phyloP scores from a whole-genome alignment of 1,140 invertebrate genomes.

The Drosophila sp. region DNA sequence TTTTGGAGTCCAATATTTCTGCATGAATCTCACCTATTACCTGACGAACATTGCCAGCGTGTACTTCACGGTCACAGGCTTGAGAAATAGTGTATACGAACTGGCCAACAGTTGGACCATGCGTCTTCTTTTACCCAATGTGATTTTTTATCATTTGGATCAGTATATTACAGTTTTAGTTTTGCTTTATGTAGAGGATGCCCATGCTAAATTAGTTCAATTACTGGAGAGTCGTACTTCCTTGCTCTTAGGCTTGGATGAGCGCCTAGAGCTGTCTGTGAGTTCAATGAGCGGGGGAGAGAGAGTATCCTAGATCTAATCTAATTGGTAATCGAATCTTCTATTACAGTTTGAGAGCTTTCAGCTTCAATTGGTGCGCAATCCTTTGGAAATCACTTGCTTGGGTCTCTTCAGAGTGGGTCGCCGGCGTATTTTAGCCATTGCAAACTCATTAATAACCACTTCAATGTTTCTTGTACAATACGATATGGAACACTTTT shows the following conservation, averaged over 20 bases:
- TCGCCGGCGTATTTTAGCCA: not conserved
- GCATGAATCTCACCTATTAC: constrained; percentile 28
- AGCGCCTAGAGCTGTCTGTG: constrained; percentile 31
- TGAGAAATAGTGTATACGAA: constrained; percentile 18
- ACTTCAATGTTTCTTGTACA: constrained; percentile 48
- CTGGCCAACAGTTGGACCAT: not conserved
- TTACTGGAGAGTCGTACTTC: constrained; percentile 27
- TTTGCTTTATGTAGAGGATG: constrained; percentile 14
- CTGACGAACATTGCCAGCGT: constrained; percentile 30
- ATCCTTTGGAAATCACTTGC: constrained; percentile 24
- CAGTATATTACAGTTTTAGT: constrained; percentile 17
- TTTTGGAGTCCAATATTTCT: constrained; percentile 47
- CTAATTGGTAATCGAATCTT: not conserved
- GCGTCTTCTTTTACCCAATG: constrained; percentile 6
- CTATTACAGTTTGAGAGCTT: constrained; percentile 57
- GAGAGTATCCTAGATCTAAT: too few species aligned
- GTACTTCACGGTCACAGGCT: constrained; percentile 34
- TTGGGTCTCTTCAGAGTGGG: constrained; percentile 45
- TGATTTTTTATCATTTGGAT: constrained; percentile 25
- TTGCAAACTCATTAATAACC: constrained; percentile 35
- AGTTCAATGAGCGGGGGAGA: too few species aligned
- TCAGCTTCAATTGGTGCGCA: constrained; percentile 40
- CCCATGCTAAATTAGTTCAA: not conserved
- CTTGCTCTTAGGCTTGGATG: constrained; percentile 24
- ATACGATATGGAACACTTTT: constrained; percentile 37